These are phyloP conservation scores for Bovichtus diacanthus DNA, from an alignment of 2,797 vertebrate genomes.

Conservation along the genomic window DNA sequence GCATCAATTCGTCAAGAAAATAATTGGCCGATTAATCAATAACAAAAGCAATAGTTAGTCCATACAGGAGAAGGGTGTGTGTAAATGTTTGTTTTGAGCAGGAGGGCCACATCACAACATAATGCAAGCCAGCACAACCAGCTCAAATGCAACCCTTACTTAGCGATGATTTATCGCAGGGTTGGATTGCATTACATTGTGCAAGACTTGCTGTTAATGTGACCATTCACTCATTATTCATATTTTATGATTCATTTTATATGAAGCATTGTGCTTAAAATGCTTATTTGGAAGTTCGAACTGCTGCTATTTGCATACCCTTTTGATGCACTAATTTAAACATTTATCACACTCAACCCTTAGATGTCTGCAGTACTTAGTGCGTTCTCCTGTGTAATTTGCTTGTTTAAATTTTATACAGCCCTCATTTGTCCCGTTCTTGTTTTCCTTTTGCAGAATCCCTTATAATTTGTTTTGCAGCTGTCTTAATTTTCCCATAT, in stretches of 20 bases:
- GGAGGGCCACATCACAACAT: background rate
- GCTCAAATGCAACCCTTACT: background rate
- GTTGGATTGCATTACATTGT: background rate
- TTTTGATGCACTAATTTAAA: constrained; percentile 15
- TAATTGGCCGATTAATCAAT: background rate
- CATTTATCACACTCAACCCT: constrained; percentile 28
- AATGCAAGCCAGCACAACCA: too few relatives aligned
- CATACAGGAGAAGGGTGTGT: background rate
- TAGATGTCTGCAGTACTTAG: constrained; percentile 17
- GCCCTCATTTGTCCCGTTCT: constrained; percentile 43
- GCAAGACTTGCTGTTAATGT: background rate
- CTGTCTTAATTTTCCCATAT: constrained; percentile 29
- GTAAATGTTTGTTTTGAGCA: background rate
- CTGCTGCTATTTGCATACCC: background rate
- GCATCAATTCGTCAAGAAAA: background rate
- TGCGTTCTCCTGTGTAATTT: constrained; percentile 28
- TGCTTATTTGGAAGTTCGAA: background rate
- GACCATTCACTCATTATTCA: background rate
- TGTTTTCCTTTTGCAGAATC: constrained; percentile 34
- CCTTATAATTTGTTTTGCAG: constrained; percentile 18
- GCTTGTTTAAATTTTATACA: constrained; percentile 20
- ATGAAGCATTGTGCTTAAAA: background rate
- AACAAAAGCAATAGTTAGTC: background rate
- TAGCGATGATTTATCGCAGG: background rate
- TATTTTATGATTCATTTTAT: background rate